Evolutionary conservation across 2,888 invertebrate species (phyloP).

Genomic region (Baronia brevicornis): DNA sequence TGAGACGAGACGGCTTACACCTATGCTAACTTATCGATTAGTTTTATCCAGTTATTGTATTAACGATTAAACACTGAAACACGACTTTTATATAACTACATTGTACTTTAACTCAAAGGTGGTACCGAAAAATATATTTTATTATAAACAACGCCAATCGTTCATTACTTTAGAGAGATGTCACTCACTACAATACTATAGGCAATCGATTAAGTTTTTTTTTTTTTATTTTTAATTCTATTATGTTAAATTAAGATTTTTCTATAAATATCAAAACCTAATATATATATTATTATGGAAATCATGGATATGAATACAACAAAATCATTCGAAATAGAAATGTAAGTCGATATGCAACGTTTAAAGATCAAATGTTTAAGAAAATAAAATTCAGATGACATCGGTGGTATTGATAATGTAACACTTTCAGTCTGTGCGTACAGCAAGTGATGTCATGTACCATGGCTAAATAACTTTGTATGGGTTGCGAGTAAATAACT

Average conservation of each 20-base stretch:
- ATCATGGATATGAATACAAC: constrained; percentile 65
- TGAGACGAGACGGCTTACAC: constrained; percentile 66
- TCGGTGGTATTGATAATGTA: constrained; percentile 62
- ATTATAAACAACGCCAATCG: constrained; percentile 62
- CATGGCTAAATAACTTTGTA: constrained; percentile 28
- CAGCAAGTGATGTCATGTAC: constrained; percentile 39
- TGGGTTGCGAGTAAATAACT: constrained; percentile 30
- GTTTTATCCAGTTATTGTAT: constrained; percentile 58
- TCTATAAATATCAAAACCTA: constrained; percentile 54
- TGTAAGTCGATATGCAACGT: constrained; percentile 74
- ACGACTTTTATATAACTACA: constrained; percentile 61
- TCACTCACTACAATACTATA: constrained; percentile 59
- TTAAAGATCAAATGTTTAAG: constrained; percentile 58
- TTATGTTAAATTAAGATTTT: constrained; percentile 58
- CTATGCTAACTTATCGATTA: constrained; percentile 62
- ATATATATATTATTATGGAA: constrained; percentile 54
- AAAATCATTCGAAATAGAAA: constrained; percentile 69
- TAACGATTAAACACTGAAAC: constrained; percentile 61
- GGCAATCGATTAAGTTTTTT: constrained; percentile 49
- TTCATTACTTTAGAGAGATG: constrained; percentile 56
- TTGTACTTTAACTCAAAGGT: constrained; percentile 75
- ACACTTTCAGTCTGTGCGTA: constrained; percentile 46
- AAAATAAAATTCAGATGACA: constrained; percentile 57
- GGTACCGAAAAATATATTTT: constrained; percentile 69
- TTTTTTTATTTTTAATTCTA: no score